Base-by-base conservation (phyloP, 1,140 invertebrate species). In the Drosophila pectinifera region DNA sequence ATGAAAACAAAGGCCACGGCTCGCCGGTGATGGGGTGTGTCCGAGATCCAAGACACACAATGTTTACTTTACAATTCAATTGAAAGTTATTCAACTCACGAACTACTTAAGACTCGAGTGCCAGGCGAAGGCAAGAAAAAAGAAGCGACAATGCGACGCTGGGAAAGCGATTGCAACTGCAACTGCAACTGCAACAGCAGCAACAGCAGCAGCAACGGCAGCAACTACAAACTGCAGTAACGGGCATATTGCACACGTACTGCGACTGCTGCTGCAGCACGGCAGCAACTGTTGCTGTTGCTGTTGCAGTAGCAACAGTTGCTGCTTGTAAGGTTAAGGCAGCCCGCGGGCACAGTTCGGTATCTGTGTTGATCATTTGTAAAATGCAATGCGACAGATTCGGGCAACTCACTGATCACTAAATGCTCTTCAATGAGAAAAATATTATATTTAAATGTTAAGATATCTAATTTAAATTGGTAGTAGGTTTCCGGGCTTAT, bases 11-110 rank as follows among this genome's bases (percentile, higher is more conserved):
- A 83, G 82, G 80, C 49, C 62, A 46, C 18, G 46, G 70, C 58
- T 53, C 7, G 63, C 72, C 39, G 49, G 65, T 69, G 78, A 42
- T 36, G 82, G 83, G 83, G 83, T 88, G 83, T 89, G 83, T 88
- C 84, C 61, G 57, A 64, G 76, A 69, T 89, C 79, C 61, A 57
- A 64, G 76, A 63, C 84, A 84, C 80, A 89, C 77, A 89, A 84
- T 89, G 84, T 89, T 89, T 89, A 89, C 85, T 89, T 89, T 84
- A 90, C 85, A 90, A 90, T 90, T 90, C 85, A 90, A 90, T 90
- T 90, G 85, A 90, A 90, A 90, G 86, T 90, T 90, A 90, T 90
- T 90, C 85, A 90, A 90, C 85, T 90, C 85, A 90, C 85, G 85
- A 90, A 90, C 85, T 90, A 90, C 85, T 90, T 90, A 90, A 85